Percentiles rank a stretch among this genome's conserved stretches.
Conservation (phyloP, 2,888 invertebrate species). For the Philopedon plagiatum region DNA sequence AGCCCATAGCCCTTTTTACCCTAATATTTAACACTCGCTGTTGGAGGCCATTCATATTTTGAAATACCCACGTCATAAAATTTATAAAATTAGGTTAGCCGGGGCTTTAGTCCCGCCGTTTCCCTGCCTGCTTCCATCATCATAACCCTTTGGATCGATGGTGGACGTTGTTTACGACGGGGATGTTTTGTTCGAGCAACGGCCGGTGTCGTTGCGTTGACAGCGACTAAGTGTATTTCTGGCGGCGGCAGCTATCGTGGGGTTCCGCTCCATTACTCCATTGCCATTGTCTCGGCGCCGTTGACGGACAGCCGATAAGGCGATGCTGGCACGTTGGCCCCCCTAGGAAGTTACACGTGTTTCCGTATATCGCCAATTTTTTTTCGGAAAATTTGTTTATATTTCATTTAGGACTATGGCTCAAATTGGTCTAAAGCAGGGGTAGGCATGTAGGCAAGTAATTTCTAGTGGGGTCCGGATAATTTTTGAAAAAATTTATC, state of each 20-base stretch:
- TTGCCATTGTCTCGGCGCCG: constrained; percentile 55
- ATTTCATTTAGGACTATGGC: not conserved
- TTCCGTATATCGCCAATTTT: constrained; percentile 18
- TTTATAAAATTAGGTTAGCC: constrained; percentile 26
- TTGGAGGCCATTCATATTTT: constrained; percentile 8
- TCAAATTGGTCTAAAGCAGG: too few relatives aligned
- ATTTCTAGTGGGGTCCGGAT: too few relatives aligned
- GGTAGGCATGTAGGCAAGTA: too few relatives aligned
- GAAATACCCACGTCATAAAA: constrained; percentile 21
- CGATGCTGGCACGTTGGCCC: constrained; percentile 46
- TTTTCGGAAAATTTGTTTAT: not conserved
- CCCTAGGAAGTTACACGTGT: constrained; percentile 48
- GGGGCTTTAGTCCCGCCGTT: constrained; percentile 17
- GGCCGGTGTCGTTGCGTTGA: constrained; percentile 46
- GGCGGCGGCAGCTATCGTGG: constrained; percentile 50
- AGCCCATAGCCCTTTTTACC: not conserved
- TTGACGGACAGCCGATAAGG: constrained; percentile 51
- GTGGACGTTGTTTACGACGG: constrained; percentile 40
- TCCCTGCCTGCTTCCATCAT: constrained; percentile 2
- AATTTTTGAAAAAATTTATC: too few relatives aligned
- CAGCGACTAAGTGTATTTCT: constrained; percentile 51
- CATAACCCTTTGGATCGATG: constrained; percentile 43
- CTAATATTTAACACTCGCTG: not conserved
- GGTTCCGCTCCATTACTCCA: constrained; percentile 60
- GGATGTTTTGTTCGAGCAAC: constrained; percentile 47